Evolutionary conservation across 2,113 vertebrate genomes (phyloP), one percentile per base, ranked within the genome.

Genomic region (Gasterosteus aculeatus): DNA sequence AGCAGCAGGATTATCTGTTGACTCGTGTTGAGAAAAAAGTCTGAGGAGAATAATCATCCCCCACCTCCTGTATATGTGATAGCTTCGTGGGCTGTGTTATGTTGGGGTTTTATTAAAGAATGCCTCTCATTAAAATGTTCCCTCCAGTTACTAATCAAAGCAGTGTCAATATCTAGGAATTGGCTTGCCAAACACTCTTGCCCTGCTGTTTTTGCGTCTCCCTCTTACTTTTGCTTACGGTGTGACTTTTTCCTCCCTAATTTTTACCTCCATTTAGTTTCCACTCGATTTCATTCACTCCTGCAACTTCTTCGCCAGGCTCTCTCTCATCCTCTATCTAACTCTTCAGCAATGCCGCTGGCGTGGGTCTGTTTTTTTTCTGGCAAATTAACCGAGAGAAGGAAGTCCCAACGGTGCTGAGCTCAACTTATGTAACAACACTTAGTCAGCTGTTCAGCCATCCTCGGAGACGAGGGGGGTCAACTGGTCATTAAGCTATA

Each of bases 141-240:
- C 91, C 91, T 88, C 87, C 82, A 89, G 90, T 91, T 87, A 84
- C 78, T 86, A 92, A 92, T 93, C 88, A 91, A 92, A 92, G 85
- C 83, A 56, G 53, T 78, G 84, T 87, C 80, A 70, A 89, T 90
- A 88, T 91, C 88, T 87, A 82, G 81, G 89, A 92, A 89, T 90
- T 90, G 87, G 75, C 78, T 89, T 44, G 10, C 83, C 88, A 87
- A 88, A 91, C 81, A 81, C 81, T 90, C 72, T 78, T 29, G 54
- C 67, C 83, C 72, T 59, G 81, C 79, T 85, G 84, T 77, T 91
- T 82, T 83, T 81, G 35, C 65, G 73, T 64, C 72, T 72, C 51
- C 19, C 16, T 53, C 60, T 31, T 69, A 29, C 51, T 85, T 77
- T 73, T 85, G 68, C 81, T 70, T 49, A 51, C 80, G 60, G 35